Evolutionary conservation across 1,140 invertebrate species (phyloP), one percentile per base, ranked within the genome.

Genomic region (Oncopodura yosiiana): DNA sequence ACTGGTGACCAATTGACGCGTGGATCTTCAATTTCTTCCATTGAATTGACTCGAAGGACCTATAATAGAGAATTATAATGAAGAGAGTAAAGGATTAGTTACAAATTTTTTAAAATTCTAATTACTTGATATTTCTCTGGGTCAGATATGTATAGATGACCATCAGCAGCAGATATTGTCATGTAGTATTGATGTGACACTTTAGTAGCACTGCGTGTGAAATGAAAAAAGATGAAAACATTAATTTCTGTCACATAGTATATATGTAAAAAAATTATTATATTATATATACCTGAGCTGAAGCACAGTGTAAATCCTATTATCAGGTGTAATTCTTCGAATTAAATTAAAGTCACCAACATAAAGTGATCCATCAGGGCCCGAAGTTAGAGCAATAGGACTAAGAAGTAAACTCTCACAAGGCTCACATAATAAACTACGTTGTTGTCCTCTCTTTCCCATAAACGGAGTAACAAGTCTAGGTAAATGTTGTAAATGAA

Each of bases 261-360:
- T 29, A 44, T 8, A 44, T 3, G 29, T 16, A 27, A 16, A n/a
- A 16, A 2, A 9, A 44, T 14, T n/a, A 44, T 14, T 3, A 44
- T n/a, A n/a, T n/a, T n/a, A n/a, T n/a, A n/a, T n/a, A 69, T 75
- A 90, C 87, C 84, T 87, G 58, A 97, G 75, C 68, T 94, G 83
- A n/a, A 96, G 73, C 21, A 97, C 86, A 37, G 91, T 96, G 62
- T 84, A 88, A 21, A 96, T 87, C 65, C 81, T 82, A 66, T 90
- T 90, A 66, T 91, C 84, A 2, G 93, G 87, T 19, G 87, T 91
- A 38, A 98, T 84, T 65, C 92, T 78, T 29, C 94, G 77, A 24
- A 99, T 86, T 32, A 94, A 78, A 75, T 98, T 96, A 68, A 94
- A 95, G 71, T 98, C 94, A 1, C 92, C 94, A 8, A 99, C 87